Conservation (phyloP, 2,888 invertebrate species). For the Ceriagrion tenellum region DNA sequence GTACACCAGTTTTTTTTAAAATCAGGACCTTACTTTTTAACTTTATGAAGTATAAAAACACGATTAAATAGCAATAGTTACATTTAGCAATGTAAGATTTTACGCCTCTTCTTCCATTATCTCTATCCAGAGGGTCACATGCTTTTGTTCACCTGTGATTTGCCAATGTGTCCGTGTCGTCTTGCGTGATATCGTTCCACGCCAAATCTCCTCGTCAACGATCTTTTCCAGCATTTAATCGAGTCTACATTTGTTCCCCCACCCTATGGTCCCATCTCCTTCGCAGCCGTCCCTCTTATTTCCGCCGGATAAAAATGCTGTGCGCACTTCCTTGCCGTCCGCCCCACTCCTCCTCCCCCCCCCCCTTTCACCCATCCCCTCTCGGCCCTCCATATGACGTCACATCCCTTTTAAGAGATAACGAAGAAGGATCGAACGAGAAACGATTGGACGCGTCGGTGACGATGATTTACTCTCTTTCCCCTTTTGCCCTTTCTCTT, state of each 20-base stretch:
- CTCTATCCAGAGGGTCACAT: too few relatives aligned
- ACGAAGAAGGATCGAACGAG: slow-evolving; percentile 55
- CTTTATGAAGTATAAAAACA: too few relatives aligned
- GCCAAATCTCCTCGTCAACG: too few relatives aligned
- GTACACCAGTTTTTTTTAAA: too few relatives aligned
- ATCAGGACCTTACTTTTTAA: too few relatives aligned
- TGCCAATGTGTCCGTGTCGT: too few relatives aligned
- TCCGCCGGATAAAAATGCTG: neutral
- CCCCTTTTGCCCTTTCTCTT: neutral
- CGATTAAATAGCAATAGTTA: too few relatives aligned
- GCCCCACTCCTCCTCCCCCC: neutral
- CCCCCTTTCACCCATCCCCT: neutral
- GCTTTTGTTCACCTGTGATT: too few relatives aligned
- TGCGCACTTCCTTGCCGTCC: neutral
- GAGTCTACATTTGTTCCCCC: neutral
- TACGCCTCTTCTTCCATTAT: too few relatives aligned
- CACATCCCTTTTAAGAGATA: slow-evolving; percentile 56
- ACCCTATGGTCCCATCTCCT: too few relatives aligned
- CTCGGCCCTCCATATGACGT: neutral
- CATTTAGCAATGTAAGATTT: too few relatives aligned
- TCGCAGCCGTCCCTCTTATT: neutral
- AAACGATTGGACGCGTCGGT: slow-evolving; percentile 11
- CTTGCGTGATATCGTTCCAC: neutral
- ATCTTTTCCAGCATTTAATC: too few relatives aligned
- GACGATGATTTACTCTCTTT: slow-evolving; percentile 40